Base-by-base conservation (phyloP, 2,888 invertebrate species). In the Ormyrus thymus region DNA sequence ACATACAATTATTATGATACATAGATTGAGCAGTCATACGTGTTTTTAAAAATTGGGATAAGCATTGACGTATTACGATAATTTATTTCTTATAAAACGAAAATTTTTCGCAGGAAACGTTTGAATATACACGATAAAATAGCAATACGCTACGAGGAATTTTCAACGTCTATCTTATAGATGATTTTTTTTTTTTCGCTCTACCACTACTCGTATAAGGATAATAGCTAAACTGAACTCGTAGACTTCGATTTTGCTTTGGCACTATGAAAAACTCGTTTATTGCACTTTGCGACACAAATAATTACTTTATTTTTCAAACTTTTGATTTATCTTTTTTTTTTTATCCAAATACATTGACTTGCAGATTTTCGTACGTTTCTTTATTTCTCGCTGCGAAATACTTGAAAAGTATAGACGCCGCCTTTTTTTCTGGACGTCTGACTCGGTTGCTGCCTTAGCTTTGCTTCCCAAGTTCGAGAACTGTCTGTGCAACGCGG, bases 1-100 rank as follows among this genome's bases (percentile, higher is more conserved):
- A 81, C 81, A 81, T 81, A 81, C 79, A 81, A 72, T 81, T 79
- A 80, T 81, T 81, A 80, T 81, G 64, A 79, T 81, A 81, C 81
- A 81, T 81, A 80, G 74, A 78, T 81, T 81, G 77, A 81, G 81
- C 81, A 78, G 75, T 81, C 80, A 72, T 79, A 81, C 78, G 78
- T 81, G 81, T 75, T 81, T 76, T 81, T 75, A 80, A 78, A 80
- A 29, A 80, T 61, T 80, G 58, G 70, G 68, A 77, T 76, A 80
- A 80, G 80, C 80, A 72, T 80, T 79, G 68, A 69, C 76, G 58
- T 80, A 71, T 73, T 80, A 80, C 73, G 76, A 80, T 80, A 77
- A 74, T 80, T 80, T 74, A 64, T 73, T 78, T 69, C 65, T 78
- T 80, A 78, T 80, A 78, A 80, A 80, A 80, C 62, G 71, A 78